These are phyloP conservation scores for Cheilosia pagana DNA, from an alignment of 2,888 invertebrate species.

Conservation along the genomic window DNA sequence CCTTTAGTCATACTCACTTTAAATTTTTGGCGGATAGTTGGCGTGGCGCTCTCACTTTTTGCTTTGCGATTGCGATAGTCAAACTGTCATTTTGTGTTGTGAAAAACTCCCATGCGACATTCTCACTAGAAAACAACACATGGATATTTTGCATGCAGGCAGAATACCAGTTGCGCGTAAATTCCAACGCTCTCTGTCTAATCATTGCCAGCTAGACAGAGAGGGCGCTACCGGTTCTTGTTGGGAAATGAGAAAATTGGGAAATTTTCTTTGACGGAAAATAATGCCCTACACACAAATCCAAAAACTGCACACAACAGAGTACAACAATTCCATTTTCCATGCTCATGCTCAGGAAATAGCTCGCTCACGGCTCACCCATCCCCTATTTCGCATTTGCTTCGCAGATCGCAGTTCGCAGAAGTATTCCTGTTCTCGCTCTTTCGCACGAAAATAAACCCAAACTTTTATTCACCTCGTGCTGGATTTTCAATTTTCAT, in stretches of 20 bases:
- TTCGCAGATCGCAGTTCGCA: slow-evolving; percentile 16
- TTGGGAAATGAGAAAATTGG: slow-evolving; percentile 58
- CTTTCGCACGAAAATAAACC: slow-evolving; percentile 48
- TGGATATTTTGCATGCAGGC: slow-evolving; percentile 38
- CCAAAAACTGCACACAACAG: neutral
- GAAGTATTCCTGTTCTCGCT: slow-evolving; percentile 13
- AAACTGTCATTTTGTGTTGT: too few relatives aligned
- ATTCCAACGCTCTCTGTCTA: slow-evolving; percentile 38
- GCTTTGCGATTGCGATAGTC: too few relatives aligned
- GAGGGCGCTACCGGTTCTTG: slow-evolving; percentile 40
- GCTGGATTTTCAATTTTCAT: slow-evolving; percentile 15
- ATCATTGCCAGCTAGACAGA: neutral
- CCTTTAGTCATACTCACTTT: too few relatives aligned
- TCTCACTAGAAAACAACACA: neutral
- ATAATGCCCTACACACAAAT: slow-evolving; percentile 5
- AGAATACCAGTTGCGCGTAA: slow-evolving; percentile 74
- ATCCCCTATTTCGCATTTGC: slow-evolving; percentile 7
- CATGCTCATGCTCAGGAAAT: too few relatives aligned
- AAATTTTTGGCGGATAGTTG: too few relatives aligned
- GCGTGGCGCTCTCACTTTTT: too few relatives aligned
- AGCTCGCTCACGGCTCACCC: too few relatives aligned
- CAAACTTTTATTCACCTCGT: slow-evolving; percentile 38
- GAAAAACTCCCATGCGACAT: neutral
- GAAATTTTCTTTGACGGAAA: slow-evolving; percentile 62
- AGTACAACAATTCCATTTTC: neutral